Evolutionary conservation across 30 jellyfish, hydroid and myxozoan genomes (phyloP).

Genomic region (Cassiopea xamachana): DNA sequence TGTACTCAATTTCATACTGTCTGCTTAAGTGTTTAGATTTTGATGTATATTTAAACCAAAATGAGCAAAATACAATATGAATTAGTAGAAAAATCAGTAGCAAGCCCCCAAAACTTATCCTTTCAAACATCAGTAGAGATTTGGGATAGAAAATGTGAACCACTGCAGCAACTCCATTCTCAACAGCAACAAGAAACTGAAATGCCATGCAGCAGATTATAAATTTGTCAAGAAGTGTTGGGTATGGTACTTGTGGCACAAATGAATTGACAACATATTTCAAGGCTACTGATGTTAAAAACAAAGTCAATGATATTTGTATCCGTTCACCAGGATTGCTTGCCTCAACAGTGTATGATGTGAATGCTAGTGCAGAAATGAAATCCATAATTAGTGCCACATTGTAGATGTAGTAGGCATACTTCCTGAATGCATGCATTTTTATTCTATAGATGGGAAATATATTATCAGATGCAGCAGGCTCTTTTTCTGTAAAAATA

Average conservation of each 20-base stretch:
- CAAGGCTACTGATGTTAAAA: constrained; percentile 87
- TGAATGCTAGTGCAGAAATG: constrained; percentile 79
- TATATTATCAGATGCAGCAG: constrained; percentile 75
- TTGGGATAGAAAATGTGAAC: constrained; percentile 40
- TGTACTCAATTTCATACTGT: constrained; percentile 52
- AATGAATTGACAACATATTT: constrained; percentile 84
- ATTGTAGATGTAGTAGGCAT: constrained; percentile 83
- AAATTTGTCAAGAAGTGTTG: constrained; percentile 87
- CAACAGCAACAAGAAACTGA: constrained; percentile 84
- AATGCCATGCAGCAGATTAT: constrained; percentile 80
- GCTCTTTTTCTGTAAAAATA: constrained; percentile 47
- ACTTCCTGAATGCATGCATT: constrained; percentile 91
- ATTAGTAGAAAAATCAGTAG: constrained; percentile 16
- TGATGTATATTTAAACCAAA: constrained; percentile 54
- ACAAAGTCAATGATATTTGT: constrained; percentile 84
- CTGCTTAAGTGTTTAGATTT: constrained; percentile 31
- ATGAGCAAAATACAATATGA: constrained; percentile 47
- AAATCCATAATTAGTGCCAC: constrained; percentile 86
- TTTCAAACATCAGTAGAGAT: constrained; percentile 28
- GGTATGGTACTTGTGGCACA: constrained; percentile 91
- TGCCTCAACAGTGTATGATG: constrained; percentile 90
- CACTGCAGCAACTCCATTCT: constrained; percentile 80
- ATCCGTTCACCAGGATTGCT: constrained; percentile 84
- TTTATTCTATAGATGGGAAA: constrained; percentile 80
- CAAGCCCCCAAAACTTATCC: constrained; percentile 56